Percentiles rank a stretch among this genome's conserved stretches.
These are phyloP conservation scores for Diphyllodes magnificus DNA, from an alignment of 2,113 vertebrate genomes.

Conservation along the genomic window DNA sequence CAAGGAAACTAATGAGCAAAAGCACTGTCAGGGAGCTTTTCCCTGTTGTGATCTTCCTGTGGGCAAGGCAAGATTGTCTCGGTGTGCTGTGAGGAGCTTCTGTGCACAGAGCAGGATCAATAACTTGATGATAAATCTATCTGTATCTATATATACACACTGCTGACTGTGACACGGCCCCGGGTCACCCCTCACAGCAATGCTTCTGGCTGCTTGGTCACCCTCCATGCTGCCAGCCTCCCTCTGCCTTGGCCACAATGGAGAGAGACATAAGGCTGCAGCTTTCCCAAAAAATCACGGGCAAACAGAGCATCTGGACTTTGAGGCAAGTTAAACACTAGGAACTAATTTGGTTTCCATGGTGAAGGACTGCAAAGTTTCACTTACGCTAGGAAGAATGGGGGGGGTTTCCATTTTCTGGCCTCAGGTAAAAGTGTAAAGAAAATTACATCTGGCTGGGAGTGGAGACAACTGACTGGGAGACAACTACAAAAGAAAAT, in stretches of 20 bases:
- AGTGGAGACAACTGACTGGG: not conserved
- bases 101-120: not conserved
- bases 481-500: not conserved
- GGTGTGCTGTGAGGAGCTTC: not conserved
- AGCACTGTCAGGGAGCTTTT: not conserved
- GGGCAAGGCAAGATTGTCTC: accelerated
- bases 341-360: not conserved
- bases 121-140: not conserved
- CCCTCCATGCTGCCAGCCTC: not conserved
- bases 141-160: not conserved
- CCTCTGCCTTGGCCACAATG: not conserved
- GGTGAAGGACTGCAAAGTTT: not conserved
- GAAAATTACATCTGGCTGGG: not conserved
- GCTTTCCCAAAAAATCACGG: not conserved
- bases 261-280: not conserved
- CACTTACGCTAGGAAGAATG: not conserved
- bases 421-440: not conserved
- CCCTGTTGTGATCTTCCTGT: not conserved
- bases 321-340: not conserved
- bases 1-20: not conserved
- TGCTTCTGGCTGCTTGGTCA: not conserved
- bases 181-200: not conserved
- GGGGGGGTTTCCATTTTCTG: not conserved
- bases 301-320: not conserved
- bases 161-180: not conserved